Evolutionary conservation across 2,888 invertebrate species (phyloP).

Genomic region (Cataglyphis albicans): DNA sequence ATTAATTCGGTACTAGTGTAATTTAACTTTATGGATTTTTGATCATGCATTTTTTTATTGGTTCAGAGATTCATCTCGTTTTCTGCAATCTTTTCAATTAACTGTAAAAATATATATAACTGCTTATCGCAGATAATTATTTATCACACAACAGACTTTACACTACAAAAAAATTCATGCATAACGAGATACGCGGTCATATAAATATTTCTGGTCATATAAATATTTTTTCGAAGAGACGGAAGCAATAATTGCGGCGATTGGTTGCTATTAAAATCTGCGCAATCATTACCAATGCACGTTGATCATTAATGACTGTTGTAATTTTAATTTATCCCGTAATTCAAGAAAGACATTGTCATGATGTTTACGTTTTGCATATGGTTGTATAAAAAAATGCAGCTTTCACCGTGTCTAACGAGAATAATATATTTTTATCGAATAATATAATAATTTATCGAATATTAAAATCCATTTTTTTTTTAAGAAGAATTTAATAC

Average conservation of each 20-base stretch:
- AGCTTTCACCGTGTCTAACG: neutral
- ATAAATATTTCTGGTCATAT: slow-evolving; percentile 6
- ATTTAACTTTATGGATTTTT: slow-evolving; percentile 17
- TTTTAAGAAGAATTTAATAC: neutral
- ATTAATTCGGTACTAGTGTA: neutral
- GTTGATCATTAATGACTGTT: slow-evolving; percentile 12
- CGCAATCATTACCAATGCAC: neutral
- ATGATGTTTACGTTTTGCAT: neutral
- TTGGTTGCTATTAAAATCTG: slow-evolving; percentile 18
- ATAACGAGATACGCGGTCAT: slow-evolving; percentile 7
- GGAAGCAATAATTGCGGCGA: slow-evolving; percentile 26
- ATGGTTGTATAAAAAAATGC: neutral
- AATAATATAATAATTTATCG: neutral
- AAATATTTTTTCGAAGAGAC: neutral
- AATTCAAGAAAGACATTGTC: neutral
- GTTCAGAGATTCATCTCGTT: slow-evolving; percentile 6
- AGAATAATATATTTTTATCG: neutral
- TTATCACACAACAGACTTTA: slow-evolving; percentile 1
- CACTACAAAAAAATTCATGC: neutral
- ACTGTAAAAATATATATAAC: slow-evolving; percentile 11
- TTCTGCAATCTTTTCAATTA: slow-evolving; percentile 16
- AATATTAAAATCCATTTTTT: neutral
- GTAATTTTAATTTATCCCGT: neutral
- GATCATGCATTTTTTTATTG: slow-evolving; percentile 14
- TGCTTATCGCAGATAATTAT: slow-evolving; percentile 21